phyloP scores from a whole-genome alignment of 2,888 invertebrate species.

The Drosophila ezoana region DNA sequence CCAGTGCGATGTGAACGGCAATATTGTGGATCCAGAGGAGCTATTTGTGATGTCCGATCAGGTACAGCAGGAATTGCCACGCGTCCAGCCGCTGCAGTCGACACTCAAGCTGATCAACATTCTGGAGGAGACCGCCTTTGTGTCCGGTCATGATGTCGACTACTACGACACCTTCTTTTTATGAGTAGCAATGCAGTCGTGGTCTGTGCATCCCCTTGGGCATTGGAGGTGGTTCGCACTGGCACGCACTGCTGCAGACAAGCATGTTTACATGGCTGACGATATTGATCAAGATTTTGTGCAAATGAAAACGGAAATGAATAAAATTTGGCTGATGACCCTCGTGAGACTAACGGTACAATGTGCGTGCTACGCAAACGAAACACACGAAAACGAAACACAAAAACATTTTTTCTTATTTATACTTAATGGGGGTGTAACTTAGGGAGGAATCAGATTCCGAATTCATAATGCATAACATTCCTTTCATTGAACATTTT shows the following conservation, averaged over 20 bases:
- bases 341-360: slow-evolving; percentile 35
- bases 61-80: slow-evolving; percentile 48
- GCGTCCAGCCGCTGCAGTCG: slow-evolving; percentile 71
- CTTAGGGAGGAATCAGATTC: no score
- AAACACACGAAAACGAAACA: slow-evolving; percentile 40
- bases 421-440: neutral
- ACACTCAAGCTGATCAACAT: slow-evolving; percentile 81
- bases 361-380: slow-evolving; percentile 39
- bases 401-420: slow-evolving; percentile 8
- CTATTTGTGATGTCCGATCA: slow-evolving; percentile 47
- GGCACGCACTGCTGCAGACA: slow-evolving; percentile 46
- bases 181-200: slow-evolving; percentile 75
- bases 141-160: slow-evolving; percentile 83
- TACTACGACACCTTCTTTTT: slow-evolving; percentile 82
- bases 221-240: slow-evolving; percentile 33
- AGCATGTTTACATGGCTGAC: slow-evolving; percentile 24
- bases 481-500: no score
- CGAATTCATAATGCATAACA: no score
- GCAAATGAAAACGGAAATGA: slow-evolving; percentile 32
- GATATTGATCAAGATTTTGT: slow-evolving; percentile 36
- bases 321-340: slow-evolving; percentile 60
- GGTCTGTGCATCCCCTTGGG: slow-evolving; percentile 42
- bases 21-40: slow-evolving; percentile 63
- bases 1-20: slow-evolving; percentile 77
- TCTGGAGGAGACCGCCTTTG: slow-evolving; percentile 79